phyloP scores from a whole-genome alignment of 2,113 vertebrate genomes.

The Brachionichthys hirsutus region DNA sequence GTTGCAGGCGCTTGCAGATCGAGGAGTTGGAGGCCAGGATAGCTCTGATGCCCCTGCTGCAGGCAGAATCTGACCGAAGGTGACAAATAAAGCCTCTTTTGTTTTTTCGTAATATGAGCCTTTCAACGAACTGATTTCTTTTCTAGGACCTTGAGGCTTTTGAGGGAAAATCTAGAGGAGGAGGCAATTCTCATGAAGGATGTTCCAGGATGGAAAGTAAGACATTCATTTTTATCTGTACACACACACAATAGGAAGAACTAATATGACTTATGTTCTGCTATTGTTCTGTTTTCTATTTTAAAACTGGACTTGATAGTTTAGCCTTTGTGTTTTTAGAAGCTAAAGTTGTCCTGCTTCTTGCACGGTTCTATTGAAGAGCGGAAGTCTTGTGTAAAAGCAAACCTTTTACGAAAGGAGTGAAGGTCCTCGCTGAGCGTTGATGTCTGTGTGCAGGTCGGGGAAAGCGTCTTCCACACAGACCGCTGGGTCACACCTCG shows the following conservation, averaged over 20 bases:
- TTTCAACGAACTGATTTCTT: background rate
- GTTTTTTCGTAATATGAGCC: background rate
- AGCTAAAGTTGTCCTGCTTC: no score
- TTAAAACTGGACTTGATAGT: no score
- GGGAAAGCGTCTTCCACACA: conserved; percentile 85
- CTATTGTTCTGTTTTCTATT: no score
- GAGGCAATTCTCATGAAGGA: conserved; percentile 91
- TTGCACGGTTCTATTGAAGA: no score
- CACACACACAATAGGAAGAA: no score
- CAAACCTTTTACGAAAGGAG: no score
- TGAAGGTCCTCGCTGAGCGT: no score
- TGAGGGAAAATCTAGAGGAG: conserved; percentile 89
- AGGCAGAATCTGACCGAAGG: conserved; percentile 88
- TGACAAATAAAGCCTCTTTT: conserved; percentile 29
- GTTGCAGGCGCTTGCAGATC: conserved; percentile 82
- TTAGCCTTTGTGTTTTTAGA: no score
- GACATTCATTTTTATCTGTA: background rate
- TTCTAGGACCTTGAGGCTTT: conserved; percentile 77
- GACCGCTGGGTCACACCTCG: conserved; percentile 86
- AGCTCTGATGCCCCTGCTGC: conserved; percentile 85
- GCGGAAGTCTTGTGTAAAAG: no score
- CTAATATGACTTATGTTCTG: no score
- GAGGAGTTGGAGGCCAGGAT: conserved; percentile 89
- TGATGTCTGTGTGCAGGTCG: conserved; percentile 76
- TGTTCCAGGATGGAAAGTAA: conserved; percentile 91